phyloP scores from a whole-genome alignment of 2,888 invertebrate species.

The Nebria salina region DNA sequence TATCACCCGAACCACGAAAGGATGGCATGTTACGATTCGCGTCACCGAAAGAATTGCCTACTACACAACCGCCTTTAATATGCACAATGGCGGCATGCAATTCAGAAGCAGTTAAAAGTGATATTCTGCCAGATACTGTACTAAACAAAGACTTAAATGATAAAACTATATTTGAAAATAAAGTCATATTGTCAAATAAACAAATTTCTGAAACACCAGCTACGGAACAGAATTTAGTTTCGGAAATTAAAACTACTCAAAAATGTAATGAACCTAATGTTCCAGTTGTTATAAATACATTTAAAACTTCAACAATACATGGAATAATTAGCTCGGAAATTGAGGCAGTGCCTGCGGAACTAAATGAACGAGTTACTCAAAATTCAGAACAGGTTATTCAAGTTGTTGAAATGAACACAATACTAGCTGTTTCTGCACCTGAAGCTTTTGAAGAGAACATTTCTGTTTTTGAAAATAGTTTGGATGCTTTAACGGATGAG shows the following conservation, averaged over 20 bases:
- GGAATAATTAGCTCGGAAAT: no score
- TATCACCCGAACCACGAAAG: neutral
- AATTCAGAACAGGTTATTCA: neutral
- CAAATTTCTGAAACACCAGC: neutral
- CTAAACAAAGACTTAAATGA: neutral
- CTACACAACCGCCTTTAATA: neutral
- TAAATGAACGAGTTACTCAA: neutral
- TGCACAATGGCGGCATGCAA: neutral
- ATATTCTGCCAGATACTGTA: neutral
- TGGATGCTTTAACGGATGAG: neutral
- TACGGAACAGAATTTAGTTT: neutral
- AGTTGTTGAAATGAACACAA: neutral
- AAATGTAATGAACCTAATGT: no score
- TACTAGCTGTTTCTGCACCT: no score
- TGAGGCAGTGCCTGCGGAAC: no score
- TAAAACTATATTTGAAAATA: no score
- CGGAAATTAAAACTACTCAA: no score
- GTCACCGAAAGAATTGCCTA: neutral
- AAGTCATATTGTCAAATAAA: no score
- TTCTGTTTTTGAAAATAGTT: neutral
- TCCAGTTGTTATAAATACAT: no score
- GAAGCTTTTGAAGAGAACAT: neutral
- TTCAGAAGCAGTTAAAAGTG: neutral
- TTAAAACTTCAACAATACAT: no score
- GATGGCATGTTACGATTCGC: neutral